Evolutionary conservation across 2,797 vertebrate species (phyloP), one percentile per base, ranked within the genome.

Genomic region (Anisognathus igniventris): DNA sequence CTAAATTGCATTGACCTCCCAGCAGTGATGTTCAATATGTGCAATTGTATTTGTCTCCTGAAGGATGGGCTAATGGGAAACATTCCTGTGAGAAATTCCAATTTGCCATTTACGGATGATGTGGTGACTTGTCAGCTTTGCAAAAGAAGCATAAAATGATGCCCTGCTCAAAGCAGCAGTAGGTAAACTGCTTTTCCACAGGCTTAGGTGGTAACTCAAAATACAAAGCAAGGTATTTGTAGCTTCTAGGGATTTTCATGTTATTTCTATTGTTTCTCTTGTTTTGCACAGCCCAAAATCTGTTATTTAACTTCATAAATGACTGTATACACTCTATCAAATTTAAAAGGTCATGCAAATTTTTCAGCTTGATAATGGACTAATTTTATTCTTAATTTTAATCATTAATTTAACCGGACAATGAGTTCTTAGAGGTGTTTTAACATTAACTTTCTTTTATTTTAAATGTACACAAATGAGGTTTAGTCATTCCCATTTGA

Each of bases 11-110:
- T 24, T 92, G 77, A 85, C 71, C 85, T 95, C 81, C 20, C 70
- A 64, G 60, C 10, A 47, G 76, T 74, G 73, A 77, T 12, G 19
- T 75, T 84, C 79, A 78, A 22, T 71, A 74, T 35, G 60, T 83
- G 65, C 64, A 79, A 85, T 83, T 73, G 50, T 89, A 51, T 94
- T 95, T 95, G 81, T 73, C 50, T 90, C 37, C 76, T 81, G 76
- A 78, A 94, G 72, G 58, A 76, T 78, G 79, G 58, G 45, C 60
- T 90, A 84, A 50, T 85, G 80, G 78, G 84, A 95, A 86, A 62
- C 30, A 45, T 84, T 73, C 54, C 81, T 84, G 2, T 80, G 57
- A 84, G 64, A 84, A 90, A 87, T 75, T 68, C 72, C 37, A 61
- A n/a, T 82, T 90, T 93, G 65, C 39, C 12, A 13, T 78, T 79